Conservation (phyloP, 2,888 invertebrate species). For the Subacronicta megacephala region DNA sequence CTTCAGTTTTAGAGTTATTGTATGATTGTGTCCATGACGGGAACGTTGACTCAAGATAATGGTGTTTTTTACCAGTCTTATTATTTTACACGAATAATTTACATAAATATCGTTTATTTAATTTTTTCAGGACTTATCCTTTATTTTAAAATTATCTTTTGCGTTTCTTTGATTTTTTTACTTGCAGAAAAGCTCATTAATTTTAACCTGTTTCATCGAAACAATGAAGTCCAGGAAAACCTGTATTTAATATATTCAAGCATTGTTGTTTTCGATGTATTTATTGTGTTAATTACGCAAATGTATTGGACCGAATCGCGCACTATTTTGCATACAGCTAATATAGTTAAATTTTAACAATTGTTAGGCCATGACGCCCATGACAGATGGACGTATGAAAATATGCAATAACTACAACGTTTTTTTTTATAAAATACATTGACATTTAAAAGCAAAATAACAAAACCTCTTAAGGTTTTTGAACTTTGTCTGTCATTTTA, state of each 20-base stretch:
- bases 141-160: not conserved
- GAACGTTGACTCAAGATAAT: slow-evolving; percentile 21
- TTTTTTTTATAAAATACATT: slow-evolving; percentile 34
- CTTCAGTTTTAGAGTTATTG: slow-evolving; percentile 52
- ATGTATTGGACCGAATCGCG: slow-evolving; percentile 42
- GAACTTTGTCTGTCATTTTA: slow-evolving; percentile 44
- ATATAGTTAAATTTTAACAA: slow-evolving; percentile 35
- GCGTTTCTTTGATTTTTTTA: not conserved
- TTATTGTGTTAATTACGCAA: slow-evolving; percentile 33
- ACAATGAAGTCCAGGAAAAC: slow-evolving; percentile 24
- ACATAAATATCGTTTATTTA: not conserved
- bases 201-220: not conserved
- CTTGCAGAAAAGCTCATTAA: not conserved
- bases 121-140: not conserved
- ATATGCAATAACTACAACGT: slow-evolving; percentile 31
- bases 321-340: slow-evolving; percentile 32
- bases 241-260: slow-evolving; percentile 25
- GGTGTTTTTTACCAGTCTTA: slow-evolving; percentile 2
- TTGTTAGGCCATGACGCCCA: slow-evolving; percentile 37
- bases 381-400: slow-evolving; percentile 31
- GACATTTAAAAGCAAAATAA: slow-evolving; percentile 40
- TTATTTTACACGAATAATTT: slow-evolving; percentile 3
- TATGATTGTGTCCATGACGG: slow-evolving; percentile 26
- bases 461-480: slow-evolving; percentile 45
- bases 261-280: slow-evolving; percentile 15